Percentiles rank a stretch among this genome's conserved stretches.
Evolutionary conservation across 1,140 invertebrate genomes (phyloP).

Genomic region (Heliconius himera): DNA sequence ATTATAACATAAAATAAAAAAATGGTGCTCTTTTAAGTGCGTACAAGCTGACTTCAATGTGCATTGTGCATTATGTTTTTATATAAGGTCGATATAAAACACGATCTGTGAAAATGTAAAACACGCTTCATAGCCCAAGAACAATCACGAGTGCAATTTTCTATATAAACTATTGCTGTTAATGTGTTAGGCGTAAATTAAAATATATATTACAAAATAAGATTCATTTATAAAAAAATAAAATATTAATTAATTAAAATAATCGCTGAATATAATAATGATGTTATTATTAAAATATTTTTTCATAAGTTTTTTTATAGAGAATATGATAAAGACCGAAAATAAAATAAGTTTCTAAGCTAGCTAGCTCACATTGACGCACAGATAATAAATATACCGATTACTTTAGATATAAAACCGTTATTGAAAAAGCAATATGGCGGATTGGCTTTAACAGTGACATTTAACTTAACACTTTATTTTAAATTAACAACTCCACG

Average conservation of each 20-base stretch:
- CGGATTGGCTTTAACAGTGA: too few species aligned
- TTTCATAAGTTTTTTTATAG: too few species aligned
- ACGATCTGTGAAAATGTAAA: conserved; percentile 9
- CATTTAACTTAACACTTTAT: too few species aligned
- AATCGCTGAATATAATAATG: too few species aligned
- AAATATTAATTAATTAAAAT: not conserved
- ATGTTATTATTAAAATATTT: too few species aligned
- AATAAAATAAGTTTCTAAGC: too few species aligned
- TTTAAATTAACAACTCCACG: too few species aligned
- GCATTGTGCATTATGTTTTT: not conserved
- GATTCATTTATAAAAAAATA: not conserved
- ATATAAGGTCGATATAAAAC: not conserved
- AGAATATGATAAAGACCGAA: too few species aligned
- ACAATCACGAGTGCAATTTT: conserved; percentile 2
- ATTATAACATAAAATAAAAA: not conserved
- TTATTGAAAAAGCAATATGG: not conserved
- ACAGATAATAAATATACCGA: too few species aligned
- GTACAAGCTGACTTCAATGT: not conserved
- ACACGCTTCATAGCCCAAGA: conserved; percentile 12
- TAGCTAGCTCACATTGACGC: too few species aligned
- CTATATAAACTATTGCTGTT: not conserved
- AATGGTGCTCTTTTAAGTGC: not conserved
- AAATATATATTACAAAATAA: not conserved
- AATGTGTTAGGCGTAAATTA: not conserved
- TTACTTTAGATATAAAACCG: too few species aligned